These are phyloP conservation scores for Castor canadensis DNA, from an alignment of 2,113 vertebrate species.

Conservation along the genomic window DNA sequence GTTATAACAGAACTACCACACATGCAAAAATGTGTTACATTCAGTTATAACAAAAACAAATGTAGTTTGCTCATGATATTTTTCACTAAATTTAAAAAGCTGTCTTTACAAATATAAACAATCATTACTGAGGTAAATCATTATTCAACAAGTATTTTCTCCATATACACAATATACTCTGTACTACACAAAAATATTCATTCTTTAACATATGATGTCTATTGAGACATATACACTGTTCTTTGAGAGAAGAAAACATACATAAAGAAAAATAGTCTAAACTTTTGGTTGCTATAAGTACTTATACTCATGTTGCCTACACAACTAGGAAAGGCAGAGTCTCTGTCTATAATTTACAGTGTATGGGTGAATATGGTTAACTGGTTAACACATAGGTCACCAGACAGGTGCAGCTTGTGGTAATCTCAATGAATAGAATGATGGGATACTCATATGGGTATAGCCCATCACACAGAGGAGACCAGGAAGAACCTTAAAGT, in stretches of 20 bases:
- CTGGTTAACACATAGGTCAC: neutral
- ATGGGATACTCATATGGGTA: neutral
- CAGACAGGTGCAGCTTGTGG: neutral
- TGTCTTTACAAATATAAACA: neutral
- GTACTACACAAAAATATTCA: neutral
- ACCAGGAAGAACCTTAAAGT: neutral
- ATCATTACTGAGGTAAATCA: neutral
- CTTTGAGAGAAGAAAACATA: neutral
- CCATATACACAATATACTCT: neutral
- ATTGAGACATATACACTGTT: neutral
- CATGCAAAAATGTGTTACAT: neutral
- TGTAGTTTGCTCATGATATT: neutral
- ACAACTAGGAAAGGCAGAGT: neutral
- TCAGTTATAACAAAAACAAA: neutral
- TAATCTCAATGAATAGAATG: neutral
- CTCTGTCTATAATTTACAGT: neutral
- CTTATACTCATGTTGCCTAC: neutral
- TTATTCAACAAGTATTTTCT: neutral
- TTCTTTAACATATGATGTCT: neutral
- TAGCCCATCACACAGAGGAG: neutral
- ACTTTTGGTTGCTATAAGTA: neutral
- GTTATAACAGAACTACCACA: neutral
- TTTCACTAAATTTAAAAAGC: neutral
- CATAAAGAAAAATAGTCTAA: neutral
- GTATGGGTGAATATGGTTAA: neutral